These are phyloP conservation scores for zebrafish (Danio rerio) DNA, from an alignment of 2,113 vertebrate genomes.

Conservation along the genomic window DNA sequence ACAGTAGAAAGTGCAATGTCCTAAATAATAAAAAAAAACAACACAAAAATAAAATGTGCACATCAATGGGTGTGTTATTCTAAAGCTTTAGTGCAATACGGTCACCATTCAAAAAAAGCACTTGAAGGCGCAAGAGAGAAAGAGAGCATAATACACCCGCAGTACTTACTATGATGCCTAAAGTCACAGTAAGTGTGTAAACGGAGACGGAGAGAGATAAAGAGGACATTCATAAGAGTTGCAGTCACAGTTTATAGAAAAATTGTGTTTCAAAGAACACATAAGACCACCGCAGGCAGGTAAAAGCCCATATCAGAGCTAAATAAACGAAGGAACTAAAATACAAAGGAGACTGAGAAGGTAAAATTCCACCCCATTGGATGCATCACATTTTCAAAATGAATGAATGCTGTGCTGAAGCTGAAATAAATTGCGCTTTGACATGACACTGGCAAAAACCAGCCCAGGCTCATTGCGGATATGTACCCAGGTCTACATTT, in stretches of 20 bases:
- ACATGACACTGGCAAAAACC: constrained; percentile 9
- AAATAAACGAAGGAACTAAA: constrained; percentile 45
- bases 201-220: constrained; percentile 54
- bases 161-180: constrained; percentile 48
- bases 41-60: constrained; percentile 48
- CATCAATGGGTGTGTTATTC: constrained; percentile 50
- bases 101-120: constrained; percentile 61
- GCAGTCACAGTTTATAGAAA: constrained; percentile 53
- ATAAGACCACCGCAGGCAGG: constrained; percentile 65
- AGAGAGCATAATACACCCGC: constrained; percentile 41
- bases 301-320: constrained; percentile 53
- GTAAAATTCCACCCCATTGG: constrained; percentile 39
- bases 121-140: constrained; percentile 54
- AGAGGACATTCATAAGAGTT: constrained; percentile 62
- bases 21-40: constrained; percentile 1
- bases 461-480: no score
- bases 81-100: constrained; percentile 72
- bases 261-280: constrained; percentile 59
- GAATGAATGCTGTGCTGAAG: constrained; percentile 33
- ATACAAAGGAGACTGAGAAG: constrained; percentile 65
- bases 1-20: constrained; percentile 64
- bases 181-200: constrained; percentile 65
- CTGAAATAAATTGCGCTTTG: constrained; percentile 60
- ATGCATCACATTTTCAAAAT: constrained; percentile 48
- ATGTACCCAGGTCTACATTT: no score